Base-by-base conservation (phyloP, 2,888 invertebrate species). In the Megastigmus dorsalis region DNA sequence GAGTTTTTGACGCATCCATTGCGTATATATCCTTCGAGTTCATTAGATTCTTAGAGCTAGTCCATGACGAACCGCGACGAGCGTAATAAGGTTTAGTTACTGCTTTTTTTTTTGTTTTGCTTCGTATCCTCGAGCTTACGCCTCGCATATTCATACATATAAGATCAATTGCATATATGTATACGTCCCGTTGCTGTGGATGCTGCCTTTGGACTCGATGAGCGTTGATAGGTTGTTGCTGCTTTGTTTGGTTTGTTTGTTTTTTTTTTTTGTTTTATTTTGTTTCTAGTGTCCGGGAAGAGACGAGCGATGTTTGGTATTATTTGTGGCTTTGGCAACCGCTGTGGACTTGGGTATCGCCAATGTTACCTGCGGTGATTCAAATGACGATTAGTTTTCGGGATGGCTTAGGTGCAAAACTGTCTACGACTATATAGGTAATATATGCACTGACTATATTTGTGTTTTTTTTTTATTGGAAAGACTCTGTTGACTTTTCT, bases 251-350 rank as follows among this genome's bases (percentile, higher is more conserved):
- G n/a, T 23, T 50, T 50, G 1, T 38, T 6, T 65, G 3, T n/a
- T 60, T 28, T 18, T 60, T 69, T 50, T 41, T 69, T 50, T 26
- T 68, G 15, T 18, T 41, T 52, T 38, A 15, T 36, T 33, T 36
- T n/a, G n/a, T 50, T 62, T 55, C 54, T 75, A 55, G 67, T 59
- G 52, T 78, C 60, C 75, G 80, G 79, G 81, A 80, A 82, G 82
- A 84, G 84, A 83, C 82, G 85, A 84, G 82, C 82, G 82, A 84
- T 79, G 77, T 78, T 81, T 78, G 78, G 74, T 80, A 81, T 65
- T 54, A 75, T 79, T 80, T 52, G 80, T 79, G 79, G 78, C 78
- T 81, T 75, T 77, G 80, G 80, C 81, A 82, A 84, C 81, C 79
- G 80, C 79, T 77, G 79, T 79, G 81, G 79, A 80, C 80, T 79